phyloP scores from a whole-genome alignment of 2,797 vertebrate species.

The Melanotaenia boesemani region DNA sequence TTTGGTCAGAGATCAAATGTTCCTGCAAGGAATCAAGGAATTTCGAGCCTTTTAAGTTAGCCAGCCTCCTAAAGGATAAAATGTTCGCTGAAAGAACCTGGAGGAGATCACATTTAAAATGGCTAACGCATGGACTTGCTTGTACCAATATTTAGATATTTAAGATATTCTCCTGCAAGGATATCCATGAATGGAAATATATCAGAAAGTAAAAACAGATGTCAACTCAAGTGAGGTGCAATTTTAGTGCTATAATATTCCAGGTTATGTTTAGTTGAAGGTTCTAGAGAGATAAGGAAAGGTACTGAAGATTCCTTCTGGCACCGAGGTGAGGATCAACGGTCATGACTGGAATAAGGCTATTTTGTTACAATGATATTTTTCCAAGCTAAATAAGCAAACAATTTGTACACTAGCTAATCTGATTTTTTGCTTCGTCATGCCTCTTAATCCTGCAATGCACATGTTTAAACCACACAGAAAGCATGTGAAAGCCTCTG shows the following conservation, averaged over 20 bases:
- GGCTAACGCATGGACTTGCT: slow-evolving; percentile 25
- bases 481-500: no score
- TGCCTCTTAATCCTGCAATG: not conserved
- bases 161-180: slow-evolving; percentile 4
- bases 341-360: slow-evolving; percentile 27
- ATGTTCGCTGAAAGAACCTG: slow-evolving; percentile 51
- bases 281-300: slow-evolving; percentile 8
- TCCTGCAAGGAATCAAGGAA: slow-evolving; percentile 49
- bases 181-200: slow-evolving; percentile 18
- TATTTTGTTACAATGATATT: slow-evolving; percentile 42
- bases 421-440: slow-evolving; percentile 3
- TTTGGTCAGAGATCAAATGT: slow-evolving; percentile 76
- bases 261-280: slow-evolving; percentile 8
- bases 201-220: slow-evolving; percentile 25
- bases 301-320: slow-evolving; percentile 31
- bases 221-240: slow-evolving; percentile 4
- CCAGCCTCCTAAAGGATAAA: slow-evolving; percentile 53
- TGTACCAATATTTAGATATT: slow-evolving; percentile 54
- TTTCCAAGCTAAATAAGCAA: not conserved
- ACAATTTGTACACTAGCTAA: slow-evolving; percentile 3
- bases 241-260: slow-evolving; percentile 8
- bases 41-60: slow-evolving; percentile 45
- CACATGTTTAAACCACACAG: not conserved
- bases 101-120: slow-evolving; percentile 54
- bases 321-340: slow-evolving; percentile 31